phyloP scores from a whole-genome alignment of 1,140 invertebrate genomes.

The Pseudachorutes palmiensis region DNA sequence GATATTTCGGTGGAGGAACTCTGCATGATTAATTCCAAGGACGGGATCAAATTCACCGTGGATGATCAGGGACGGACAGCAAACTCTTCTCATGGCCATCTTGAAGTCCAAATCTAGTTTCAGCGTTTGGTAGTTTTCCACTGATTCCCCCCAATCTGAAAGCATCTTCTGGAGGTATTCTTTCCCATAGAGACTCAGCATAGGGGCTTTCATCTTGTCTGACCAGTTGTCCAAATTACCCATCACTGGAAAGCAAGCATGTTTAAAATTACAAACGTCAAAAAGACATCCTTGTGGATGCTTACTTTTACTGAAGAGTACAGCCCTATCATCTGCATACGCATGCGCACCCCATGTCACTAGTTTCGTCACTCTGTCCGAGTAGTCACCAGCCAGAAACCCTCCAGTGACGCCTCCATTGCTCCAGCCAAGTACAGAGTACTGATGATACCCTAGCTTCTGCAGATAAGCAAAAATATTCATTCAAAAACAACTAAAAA shows the following conservation, averaged over 20 bases:
- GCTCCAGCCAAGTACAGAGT: conserved; percentile 78
- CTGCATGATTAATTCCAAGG: conserved; percentile 62
- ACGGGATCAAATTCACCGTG: conserved; percentile 73
- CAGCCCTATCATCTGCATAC: conserved; percentile 60
- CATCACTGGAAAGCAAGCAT: conserved; percentile 43
- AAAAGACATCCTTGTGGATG: conserved; percentile 3
- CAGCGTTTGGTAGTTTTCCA: conserved; percentile 39
- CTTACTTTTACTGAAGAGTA: conserved; percentile 54
- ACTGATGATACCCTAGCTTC: conserved; percentile 40
- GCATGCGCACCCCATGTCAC: conserved; percentile 70
- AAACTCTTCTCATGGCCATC: conserved; percentile 51
- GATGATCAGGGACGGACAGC: conserved; percentile 67
- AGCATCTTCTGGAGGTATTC: conserved; percentile 61
- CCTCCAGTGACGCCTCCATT: conserved; percentile 75
- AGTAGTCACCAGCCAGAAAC: conserved; percentile 61
- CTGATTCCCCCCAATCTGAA: conserved; percentile 62
- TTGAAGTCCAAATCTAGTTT: conserved; percentile 50
- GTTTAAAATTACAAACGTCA: not conserved
- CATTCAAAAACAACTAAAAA: not conserved
- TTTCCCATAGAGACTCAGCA: conserved; percentile 65
- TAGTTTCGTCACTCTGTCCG: conserved; percentile 58
- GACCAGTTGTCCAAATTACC: conserved; percentile 71
- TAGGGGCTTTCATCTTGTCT: conserved; percentile 60
- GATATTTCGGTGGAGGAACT: conserved; percentile 60
- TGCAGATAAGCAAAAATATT: not conserved